A percentile compares a stretch with the other conserved stretches of the same genome.
Conservation (phyloP, 2,888 invertebrate genomes). For the Pardosa pseudoannulata region DNA sequence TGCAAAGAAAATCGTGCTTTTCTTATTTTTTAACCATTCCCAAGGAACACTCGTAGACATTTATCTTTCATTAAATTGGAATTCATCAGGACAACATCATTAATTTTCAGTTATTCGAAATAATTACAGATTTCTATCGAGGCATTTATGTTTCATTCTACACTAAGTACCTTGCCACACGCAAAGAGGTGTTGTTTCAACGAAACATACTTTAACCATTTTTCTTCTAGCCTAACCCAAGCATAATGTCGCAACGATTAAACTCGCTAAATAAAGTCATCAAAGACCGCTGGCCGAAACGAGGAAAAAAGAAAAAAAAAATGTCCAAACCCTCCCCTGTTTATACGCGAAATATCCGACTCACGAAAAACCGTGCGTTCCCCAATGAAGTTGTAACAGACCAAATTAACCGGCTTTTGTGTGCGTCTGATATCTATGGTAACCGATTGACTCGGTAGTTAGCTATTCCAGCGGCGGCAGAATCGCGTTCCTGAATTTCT, state of each 20-base stretch:
- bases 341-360: background rate
- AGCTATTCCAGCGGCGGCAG: conserved; percentile 47
- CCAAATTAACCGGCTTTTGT: conserved; percentile 56
- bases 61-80: background rate
- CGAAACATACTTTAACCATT: conserved; percentile 1
- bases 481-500: conserved; percentile 40
- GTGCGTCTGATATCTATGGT: conserved; percentile 65
- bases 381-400: conserved; percentile 64
- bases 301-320: background rate
- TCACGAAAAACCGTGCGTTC: background rate
- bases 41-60: background rate
- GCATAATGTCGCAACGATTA: background rate
- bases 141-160: background rate
- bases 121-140: background rate
- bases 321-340: background rate
- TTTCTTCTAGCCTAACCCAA: background rate
- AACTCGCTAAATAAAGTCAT: background rate
- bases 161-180: background rate
- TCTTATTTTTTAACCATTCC: no score
- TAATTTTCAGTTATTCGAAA: background rate
- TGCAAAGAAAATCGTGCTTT: no score
- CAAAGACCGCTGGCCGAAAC: background rate
- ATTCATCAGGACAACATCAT: background rate
- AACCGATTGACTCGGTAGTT: conserved; percentile 67
- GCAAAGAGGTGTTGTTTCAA: background rate